Conservation (phyloP, 2,888 invertebrate genomes). For the Panorpa germanica region DNA sequence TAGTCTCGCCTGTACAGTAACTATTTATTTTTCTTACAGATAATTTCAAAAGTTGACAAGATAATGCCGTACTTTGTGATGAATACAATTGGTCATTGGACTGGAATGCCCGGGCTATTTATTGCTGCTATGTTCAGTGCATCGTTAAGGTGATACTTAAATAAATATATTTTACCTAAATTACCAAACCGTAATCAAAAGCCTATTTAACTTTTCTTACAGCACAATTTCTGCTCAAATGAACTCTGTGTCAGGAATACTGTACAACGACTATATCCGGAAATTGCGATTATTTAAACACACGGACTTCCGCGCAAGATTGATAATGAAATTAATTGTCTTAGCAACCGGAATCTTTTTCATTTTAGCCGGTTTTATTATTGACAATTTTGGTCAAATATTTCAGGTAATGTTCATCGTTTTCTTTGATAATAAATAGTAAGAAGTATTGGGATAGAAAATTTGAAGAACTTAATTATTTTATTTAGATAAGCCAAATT, state of each 20-base stretch:
- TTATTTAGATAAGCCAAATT: conserved; percentile 27
- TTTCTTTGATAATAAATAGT: too few species aligned
- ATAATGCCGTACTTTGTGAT: conserved; percentile 35
- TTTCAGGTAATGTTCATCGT: too few species aligned
- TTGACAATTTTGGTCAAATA: too few species aligned
- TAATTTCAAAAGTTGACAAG: conserved; percentile 25
- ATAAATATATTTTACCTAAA: neutral
- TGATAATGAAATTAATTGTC: conserved; percentile 27
- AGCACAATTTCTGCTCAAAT: conserved; percentile 36
- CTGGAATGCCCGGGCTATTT: conserved; percentile 38
- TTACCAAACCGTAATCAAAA: neutral
- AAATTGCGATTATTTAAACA: conserved; percentile 20
- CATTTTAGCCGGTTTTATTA: conserved; percentile 29
- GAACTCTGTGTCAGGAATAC: conserved; percentile 31
- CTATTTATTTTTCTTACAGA: conserved; percentile 10
- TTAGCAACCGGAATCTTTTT: conserved; percentile 32
- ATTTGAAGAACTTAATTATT: too few species aligned
- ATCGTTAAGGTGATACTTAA: conserved; percentile 25
- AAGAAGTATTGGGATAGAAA: too few species aligned
- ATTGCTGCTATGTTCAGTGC: conserved; percentile 41
- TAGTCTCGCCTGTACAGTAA: too few species aligned
- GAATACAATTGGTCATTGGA: conserved; percentile 27
- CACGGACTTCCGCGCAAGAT: conserved; percentile 26
- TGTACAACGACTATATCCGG: conserved; percentile 35
- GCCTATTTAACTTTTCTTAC: conserved; percentile 11